phyloP scores from a whole-genome alignment of 2,888 invertebrate genomes.

The Luperina testacea region DNA sequence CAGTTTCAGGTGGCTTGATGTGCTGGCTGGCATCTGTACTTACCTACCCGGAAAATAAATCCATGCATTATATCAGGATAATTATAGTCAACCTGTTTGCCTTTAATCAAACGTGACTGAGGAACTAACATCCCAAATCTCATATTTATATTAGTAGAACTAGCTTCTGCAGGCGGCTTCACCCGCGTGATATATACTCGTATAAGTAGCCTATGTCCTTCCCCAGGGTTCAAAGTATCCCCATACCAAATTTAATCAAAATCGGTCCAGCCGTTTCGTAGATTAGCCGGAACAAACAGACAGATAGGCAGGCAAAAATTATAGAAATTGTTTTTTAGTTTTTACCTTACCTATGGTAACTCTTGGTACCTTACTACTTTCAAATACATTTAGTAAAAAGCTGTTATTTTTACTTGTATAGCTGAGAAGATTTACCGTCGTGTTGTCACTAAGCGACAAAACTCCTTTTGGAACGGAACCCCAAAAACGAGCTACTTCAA shows the following conservation, averaged over 20 bases:
- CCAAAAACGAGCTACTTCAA: conserved; percentile 22
- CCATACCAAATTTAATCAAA: not conserved
- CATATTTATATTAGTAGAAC: not conserved
- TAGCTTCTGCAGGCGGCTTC: not conserved
- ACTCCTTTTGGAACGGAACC: not conserved
- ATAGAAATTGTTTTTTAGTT: too few species aligned
- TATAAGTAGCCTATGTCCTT: not conserved
- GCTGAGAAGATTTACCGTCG: not conserved
- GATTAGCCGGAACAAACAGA: too few species aligned
- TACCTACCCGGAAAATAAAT: not conserved
- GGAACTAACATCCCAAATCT: not conserved
- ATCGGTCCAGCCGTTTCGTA: not conserved
- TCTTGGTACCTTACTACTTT: not conserved
- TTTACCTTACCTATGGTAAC: too few species aligned
- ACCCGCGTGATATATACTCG: too few species aligned
- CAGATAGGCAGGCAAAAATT: too few species aligned
- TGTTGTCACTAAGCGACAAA: not conserved
- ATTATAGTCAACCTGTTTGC: not conserved
- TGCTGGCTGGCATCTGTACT: too few species aligned
- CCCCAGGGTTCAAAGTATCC: not conserved
- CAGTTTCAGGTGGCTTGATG: too few species aligned
- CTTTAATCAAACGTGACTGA: not conserved
- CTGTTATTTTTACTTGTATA: not conserved
- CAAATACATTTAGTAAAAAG: not conserved
- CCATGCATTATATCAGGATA: not conserved